phyloP scores from a whole-genome alignment of 2,888 invertebrate genomes.

The Heliconius aoede region DNA sequence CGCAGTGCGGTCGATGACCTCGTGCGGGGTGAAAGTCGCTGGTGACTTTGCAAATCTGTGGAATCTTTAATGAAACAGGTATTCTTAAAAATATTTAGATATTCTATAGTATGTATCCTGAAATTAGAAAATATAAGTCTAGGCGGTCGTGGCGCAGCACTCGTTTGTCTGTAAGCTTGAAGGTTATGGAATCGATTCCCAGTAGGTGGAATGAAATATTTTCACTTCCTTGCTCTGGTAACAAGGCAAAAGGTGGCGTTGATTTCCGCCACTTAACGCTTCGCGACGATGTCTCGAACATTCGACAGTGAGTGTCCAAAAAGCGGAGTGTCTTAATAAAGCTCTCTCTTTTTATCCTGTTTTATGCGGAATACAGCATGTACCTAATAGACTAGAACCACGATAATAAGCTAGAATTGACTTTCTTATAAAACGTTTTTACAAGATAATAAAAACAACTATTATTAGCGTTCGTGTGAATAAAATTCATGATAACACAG shows the following conservation, averaged over 20 bases:
- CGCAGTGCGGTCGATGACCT: slow-evolving; percentile 37
- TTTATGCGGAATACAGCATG: too few species aligned
- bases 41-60: slow-evolving; percentile 31
- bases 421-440: not conserved
- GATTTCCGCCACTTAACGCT: too few species aligned
- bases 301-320: too few species aligned
- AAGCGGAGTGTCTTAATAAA: too few species aligned
- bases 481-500: not conserved
- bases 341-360: not conserved
- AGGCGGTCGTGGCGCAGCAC: not conserved
- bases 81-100: not conserved
- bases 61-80: slow-evolving; percentile 18
- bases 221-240: too few species aligned
- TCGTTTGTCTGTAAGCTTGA: not conserved
- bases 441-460: not conserved
- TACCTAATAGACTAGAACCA: not conserved
- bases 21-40: slow-evolving; percentile 37
- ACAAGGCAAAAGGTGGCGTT: too few species aligned
- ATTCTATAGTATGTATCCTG: not conserved
- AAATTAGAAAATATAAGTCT: not conserved
- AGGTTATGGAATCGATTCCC: not conserved
- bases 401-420: not conserved
- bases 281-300: too few species aligned
- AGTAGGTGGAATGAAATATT: too few species aligned
- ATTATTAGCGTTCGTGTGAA: not conserved